Percentiles rank a stretch among this genome's conserved stretches.
These are phyloP conservation scores for Varanus komodoensis DNA, from an alignment of 2,113 vertebrate genomes.

Conservation along the genomic window DNA sequence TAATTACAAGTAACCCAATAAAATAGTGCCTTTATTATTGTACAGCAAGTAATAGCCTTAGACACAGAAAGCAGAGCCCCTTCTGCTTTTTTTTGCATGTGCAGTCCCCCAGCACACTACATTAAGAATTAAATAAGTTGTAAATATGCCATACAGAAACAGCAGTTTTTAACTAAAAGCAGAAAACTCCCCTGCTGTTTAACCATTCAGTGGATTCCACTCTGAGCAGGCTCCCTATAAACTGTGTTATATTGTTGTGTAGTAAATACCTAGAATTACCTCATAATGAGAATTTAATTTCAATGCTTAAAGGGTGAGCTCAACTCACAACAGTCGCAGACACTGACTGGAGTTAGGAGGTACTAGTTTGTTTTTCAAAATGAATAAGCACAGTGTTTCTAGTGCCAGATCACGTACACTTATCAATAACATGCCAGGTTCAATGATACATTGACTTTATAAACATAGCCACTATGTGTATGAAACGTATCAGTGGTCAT, in stretches of 20 bases:
- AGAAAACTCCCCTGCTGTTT: slow-evolving; percentile 79
- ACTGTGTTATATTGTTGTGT: slow-evolving; percentile 61
- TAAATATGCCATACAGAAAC: slow-evolving; percentile 81
- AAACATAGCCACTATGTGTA: neutral
- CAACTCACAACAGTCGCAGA: slow-evolving; percentile 52
- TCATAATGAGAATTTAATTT: slow-evolving; percentile 73
- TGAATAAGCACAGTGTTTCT: neutral
- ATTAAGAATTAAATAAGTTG: slow-evolving; percentile 81
- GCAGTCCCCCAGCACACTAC: slow-evolving; percentile 77
- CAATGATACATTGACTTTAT: neutral
- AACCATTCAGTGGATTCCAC: slow-evolving; percentile 71
- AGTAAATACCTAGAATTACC: slow-evolving; percentile 62
- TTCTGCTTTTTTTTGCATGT: slow-evolving; percentile 76
- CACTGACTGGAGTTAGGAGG: slow-evolving; percentile 32
- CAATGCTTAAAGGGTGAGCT: slow-evolving; percentile 54
- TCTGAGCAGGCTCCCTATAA: slow-evolving; percentile 69
- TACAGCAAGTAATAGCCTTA: slow-evolving; percentile 80
- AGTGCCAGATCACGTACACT: neutral
- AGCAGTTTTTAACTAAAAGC: slow-evolving; percentile 80
- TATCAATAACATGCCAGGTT: no score
- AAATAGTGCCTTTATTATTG: slow-evolving; percentile 85
- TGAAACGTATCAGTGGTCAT: neutral
- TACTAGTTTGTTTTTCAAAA: slow-evolving; percentile 5
- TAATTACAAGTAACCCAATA: slow-evolving; percentile 87
- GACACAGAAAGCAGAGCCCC: slow-evolving; percentile 79